Base-by-base conservation (phyloP, 2,888 invertebrate species). In the Yponomeuta plumbellus region DNA sequence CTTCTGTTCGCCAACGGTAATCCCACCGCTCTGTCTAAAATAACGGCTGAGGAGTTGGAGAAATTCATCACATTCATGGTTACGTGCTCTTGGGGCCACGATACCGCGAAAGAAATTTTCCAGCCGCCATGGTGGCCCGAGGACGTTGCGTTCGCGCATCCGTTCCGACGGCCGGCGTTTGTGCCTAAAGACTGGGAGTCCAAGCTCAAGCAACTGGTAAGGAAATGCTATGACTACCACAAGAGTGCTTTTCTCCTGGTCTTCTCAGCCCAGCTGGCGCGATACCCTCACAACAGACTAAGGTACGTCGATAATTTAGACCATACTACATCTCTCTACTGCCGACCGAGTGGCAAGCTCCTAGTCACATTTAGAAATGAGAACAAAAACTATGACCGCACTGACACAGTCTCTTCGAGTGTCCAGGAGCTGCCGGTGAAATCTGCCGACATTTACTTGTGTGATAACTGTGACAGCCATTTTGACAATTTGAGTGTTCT, bases 331-430 rank as follows among this genome's bases (percentile, higher is more conserved):
- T 95, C 95, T 69, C 85, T 95, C 66, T 95, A 93, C 74, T 93
- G 94, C 78, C 91, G 93, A 74, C 92, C 92, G 64, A 93, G 92
- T 70, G 93, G 93, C 69, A 93, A 93, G 73, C 87, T 95, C 40
- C 80, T 95, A 68, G 95, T 95, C 22, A 95, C 95, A 70, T 95
- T 95, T 84, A 92, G 95, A 64, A 95, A 95, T 85, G 95, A 95
- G 77, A 95, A 95, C 77, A 92, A 94, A 86, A 93, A 93, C 77
- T 86, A 92, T 80, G 88, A 88, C 69, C 75, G 76, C 66, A 75
- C 73, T 58, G 69, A 70, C 65, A 34, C 26, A 34, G 11, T 81
- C 92, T 68, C 92, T 88, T 76, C 87, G 83, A 40, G 78, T 92
- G 66, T 75, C 92, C 63, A 83, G 52, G 88, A 92, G 70, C 85